A percentile compares a stretch with the other conserved stretches of the same genome.
phyloP scores from a whole-genome alignment of 2,113 vertebrate genomes.

The Petrocephalus microphthalmus region DNA sequence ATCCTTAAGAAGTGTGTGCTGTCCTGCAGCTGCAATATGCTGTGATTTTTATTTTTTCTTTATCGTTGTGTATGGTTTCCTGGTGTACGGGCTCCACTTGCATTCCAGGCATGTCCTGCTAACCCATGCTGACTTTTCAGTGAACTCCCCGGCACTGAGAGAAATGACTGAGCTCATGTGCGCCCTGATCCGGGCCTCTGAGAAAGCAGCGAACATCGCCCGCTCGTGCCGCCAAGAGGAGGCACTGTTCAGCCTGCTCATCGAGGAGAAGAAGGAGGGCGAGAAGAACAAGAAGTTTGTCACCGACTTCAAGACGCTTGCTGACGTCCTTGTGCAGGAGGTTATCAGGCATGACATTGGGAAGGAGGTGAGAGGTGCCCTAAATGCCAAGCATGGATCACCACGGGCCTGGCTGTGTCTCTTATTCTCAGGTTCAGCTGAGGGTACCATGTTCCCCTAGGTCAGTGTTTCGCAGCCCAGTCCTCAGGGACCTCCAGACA shows the following conservation, averaged over 20 bases:
- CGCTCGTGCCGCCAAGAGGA: constrained; percentile 36
- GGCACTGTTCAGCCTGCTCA: constrained; percentile 32
- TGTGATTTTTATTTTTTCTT: background rate
- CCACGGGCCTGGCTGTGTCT: background rate
- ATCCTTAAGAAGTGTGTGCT: background rate
- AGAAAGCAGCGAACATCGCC: constrained; percentile 40
- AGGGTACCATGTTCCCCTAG: background rate
- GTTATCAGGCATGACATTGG: constrained; percentile 42
- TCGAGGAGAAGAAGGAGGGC: constrained; percentile 35
- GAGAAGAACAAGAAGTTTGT: constrained; percentile 37
- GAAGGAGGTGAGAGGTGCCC: constrained; percentile 23
- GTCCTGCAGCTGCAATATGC: background rate
- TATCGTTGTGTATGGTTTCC: background rate
- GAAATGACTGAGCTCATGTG: constrained; percentile 31
- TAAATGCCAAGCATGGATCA: background rate
- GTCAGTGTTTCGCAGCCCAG: too few species aligned
- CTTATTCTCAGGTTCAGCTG: background rate
- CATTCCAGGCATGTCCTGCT: background rate
- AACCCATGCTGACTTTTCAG: background rate
- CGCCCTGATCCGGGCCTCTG: constrained; percentile 30
- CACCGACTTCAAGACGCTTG: constrained; percentile 41
- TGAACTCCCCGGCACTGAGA: background rate
- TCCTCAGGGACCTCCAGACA: too few species aligned
- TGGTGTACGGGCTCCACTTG: background rate
- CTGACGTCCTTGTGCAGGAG: constrained; percentile 40